Percentiles rank a stretch among this genome's conserved stretches.
Evolutionary conservation across 2,888 invertebrate genomes (phyloP).

Genomic region (Pollenia labialis): DNA sequence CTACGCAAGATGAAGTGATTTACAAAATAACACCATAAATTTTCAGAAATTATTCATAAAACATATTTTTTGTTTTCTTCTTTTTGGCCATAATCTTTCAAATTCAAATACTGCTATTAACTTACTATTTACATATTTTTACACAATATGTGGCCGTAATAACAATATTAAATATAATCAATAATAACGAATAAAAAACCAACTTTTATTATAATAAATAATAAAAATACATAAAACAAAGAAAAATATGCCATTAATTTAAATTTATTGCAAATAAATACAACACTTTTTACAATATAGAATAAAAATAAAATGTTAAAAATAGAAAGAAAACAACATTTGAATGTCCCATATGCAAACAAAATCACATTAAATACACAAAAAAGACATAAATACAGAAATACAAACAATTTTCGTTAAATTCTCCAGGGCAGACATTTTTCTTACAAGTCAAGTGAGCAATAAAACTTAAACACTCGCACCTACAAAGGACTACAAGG

Average conservation of each 20-base stretch:
- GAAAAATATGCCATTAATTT: not conserved
- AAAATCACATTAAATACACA: not conserved
- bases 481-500: too few relatives aligned
- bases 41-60: too few relatives aligned
- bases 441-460: too few relatives aligned
- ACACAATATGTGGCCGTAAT: not conserved
- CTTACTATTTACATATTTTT: slow-evolving; percentile 3
- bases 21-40: too few relatives aligned
- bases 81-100: not conserved
- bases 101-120: not conserved
- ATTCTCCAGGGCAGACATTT: too few relatives aligned
- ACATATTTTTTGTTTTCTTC: too few relatives aligned
- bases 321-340: not conserved
- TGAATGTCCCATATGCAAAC: not conserved
- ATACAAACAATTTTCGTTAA: too few relatives aligned
- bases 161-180: slow-evolving; percentile 5
- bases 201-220: too few relatives aligned
- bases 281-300: not conserved
- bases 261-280: slow-evolving; percentile 12
- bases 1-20: too few relatives aligned
- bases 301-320: not conserved
- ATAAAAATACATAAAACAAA: not conserved
- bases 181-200: too few relatives aligned
- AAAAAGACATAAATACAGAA: too few relatives aligned
- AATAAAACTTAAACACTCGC: too few relatives aligned